These are phyloP conservation scores for Diabrotica balteata DNA, from an alignment of 2,888 invertebrate genomes.

Conservation along the genomic window DNA sequence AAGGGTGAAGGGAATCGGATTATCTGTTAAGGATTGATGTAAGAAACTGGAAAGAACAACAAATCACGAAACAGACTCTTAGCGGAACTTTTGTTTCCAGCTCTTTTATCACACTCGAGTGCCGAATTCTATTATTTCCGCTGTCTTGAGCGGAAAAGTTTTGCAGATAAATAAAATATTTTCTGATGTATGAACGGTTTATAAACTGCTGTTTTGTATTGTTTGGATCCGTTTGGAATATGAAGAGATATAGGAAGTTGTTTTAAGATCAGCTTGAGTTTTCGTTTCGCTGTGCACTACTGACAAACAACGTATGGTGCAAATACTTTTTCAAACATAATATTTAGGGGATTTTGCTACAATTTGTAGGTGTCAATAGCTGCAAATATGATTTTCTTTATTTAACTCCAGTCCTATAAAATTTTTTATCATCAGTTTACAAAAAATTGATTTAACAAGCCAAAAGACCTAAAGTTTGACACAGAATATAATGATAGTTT, in stretches of 20 bases:
- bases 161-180: slow-evolving; percentile 34
- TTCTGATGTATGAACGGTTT: slow-evolving; percentile 34
- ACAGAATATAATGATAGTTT: too few relatives aligned
- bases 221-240: background rate
- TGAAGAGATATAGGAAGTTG: background rate
- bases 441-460: too few relatives aligned
- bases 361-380: too few relatives aligned
- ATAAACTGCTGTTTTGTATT: slow-evolving; percentile 18
- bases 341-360: too few relatives aligned
- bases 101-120: slow-evolving; percentile 28
- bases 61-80: slow-evolving; percentile 29
- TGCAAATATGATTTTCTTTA: too few relatives aligned
- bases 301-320: too few relatives aligned
- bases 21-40: slow-evolving; percentile 33
- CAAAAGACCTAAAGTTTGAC: too few relatives aligned
- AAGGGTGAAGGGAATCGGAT: slow-evolving; percentile 16
- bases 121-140: slow-evolving; percentile 34
- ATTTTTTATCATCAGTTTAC: too few relatives aligned
- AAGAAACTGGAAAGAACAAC: slow-evolving; percentile 32
- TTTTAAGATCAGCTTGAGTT: background rate
- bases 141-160: slow-evolving; percentile 31
- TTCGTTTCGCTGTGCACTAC: background rate
- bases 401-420: too few relatives aligned
- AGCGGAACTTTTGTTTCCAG: slow-evolving; percentile 32
- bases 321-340: too few relatives aligned